These are phyloP conservation scores for Columba livia DNA, from an alignment of 2,113 vertebrate genomes.

Conservation along the genomic window DNA sequence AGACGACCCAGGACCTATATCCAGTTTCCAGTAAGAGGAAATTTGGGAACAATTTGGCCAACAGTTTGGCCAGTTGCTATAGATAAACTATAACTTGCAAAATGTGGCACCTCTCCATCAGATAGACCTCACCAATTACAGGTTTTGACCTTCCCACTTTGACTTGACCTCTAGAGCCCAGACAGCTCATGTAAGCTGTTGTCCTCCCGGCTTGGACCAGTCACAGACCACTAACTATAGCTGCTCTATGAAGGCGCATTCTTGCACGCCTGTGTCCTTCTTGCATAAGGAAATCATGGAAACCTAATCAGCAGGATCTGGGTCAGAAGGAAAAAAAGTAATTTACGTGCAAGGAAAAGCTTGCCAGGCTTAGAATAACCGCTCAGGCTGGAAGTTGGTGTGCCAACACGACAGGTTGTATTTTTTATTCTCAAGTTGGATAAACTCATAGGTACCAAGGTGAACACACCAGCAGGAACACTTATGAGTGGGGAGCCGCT, in stretches of 20 bases:
- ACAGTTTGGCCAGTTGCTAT: background rate
- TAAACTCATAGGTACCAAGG: background rate
- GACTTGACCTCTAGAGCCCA: background rate
- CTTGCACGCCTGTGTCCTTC: background rate
- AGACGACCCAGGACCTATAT: background rate
- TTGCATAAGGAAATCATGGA: background rate
- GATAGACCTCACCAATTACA: background rate
- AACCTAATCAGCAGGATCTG: background rate
- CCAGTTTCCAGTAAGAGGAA: background rate
- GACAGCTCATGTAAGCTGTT: background rate
- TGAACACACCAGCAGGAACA: background rate
- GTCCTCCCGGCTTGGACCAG: background rate
- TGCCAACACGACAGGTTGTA: background rate
- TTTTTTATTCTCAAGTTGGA: background rate
- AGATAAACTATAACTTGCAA: background rate
- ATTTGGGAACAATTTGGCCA: background rate
- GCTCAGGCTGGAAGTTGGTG: background rate
- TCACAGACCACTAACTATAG: background rate
- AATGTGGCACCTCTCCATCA: background rate
- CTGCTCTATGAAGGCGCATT: background rate
- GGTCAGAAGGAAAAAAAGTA: background rate
- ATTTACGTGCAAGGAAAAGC: background rate
- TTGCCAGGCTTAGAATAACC: background rate
- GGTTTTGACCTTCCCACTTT: background rate
- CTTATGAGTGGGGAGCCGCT: background rate